These are phyloP conservation scores for Epinotia demarniana DNA, from an alignment of 2,888 invertebrate genomes.

Conservation along the genomic window DNA sequence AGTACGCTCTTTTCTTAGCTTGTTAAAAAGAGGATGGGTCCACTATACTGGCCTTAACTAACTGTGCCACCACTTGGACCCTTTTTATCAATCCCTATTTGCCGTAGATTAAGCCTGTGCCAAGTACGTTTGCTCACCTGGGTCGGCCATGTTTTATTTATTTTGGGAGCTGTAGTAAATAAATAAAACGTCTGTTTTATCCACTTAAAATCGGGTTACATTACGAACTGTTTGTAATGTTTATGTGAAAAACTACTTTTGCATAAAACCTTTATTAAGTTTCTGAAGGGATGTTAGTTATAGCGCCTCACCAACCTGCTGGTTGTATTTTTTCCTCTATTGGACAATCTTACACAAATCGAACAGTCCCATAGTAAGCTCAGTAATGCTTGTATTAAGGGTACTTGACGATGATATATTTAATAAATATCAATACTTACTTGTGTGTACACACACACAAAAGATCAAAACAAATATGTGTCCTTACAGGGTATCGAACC, in stretches of 20 bases:
- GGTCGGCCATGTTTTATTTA: conserved; percentile 34
- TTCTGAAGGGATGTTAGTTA: background rate
- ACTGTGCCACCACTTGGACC: conserved; percentile 5
- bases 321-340: no score
- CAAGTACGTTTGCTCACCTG: conserved; percentile 40
- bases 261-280: background rate
- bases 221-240: background rate
- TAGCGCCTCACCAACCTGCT: no score
- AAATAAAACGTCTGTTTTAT: conserved; percentile 24
- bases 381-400: no score
- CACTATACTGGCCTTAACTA: background rate
- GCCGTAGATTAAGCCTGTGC: conserved; percentile 34
- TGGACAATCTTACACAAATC: no score
- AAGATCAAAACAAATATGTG: no score
- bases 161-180: conserved; percentile 29
- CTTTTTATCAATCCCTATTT: conserved; percentile 43
- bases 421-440: no score
- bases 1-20: no score
- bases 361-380: no score
- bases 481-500: no score
- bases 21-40: no score
- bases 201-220: background rate
- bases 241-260: background rate
- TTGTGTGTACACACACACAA: no score
- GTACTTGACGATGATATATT: no score